Evolutionary conservation across 2,113 vertebrate species (phyloP).

Genomic region (Romanogobio albipinnatus): DNA sequence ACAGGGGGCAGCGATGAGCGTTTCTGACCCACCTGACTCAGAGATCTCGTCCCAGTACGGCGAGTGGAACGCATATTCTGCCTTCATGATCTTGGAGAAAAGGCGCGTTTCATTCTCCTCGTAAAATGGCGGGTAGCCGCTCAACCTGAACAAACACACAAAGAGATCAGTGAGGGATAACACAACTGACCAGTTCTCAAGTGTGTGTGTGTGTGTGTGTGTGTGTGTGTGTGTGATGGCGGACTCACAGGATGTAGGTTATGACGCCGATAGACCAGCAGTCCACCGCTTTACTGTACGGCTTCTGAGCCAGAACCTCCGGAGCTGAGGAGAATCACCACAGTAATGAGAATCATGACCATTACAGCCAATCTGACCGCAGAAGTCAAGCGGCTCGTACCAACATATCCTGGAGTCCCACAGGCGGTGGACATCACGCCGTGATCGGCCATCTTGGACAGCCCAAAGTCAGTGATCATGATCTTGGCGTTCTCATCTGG

Average conservation of each 20-base stretch:
- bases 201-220: too few species aligned
- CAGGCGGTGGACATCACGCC: slow-evolving; percentile 95
- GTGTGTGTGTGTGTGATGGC: background rate
- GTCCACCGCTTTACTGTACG: slow-evolving; percentile 94
- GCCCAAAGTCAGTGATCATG: slow-evolving; percentile 95
- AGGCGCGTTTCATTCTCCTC: slow-evolving; percentile 90
- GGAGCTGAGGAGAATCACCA: slow-evolving; percentile 77
- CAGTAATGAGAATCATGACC: too few species aligned
- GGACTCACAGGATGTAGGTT: slow-evolving; percentile 93
- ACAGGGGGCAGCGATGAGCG: background rate
- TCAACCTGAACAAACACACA: slow-evolving; percentile 74
- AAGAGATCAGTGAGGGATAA: background rate
- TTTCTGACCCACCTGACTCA: slow-evolving; percentile 81
- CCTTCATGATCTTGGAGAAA: slow-evolving; percentile 92
- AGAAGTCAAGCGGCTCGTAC: slow-evolving; percentile 66
- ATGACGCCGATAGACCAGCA: slow-evolving; percentile 98
- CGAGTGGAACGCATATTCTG: slow-evolving; percentile 90
- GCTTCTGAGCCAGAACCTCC: slow-evolving; percentile 90
- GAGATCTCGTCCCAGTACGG: slow-evolving; percentile 96
- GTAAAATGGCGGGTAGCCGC: slow-evolving; percentile 95
- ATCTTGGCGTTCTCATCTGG: slow-evolving; percentile 92
- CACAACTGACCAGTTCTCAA: background rate
- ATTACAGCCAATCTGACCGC: background rate
- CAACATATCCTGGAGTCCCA: slow-evolving; percentile 93
- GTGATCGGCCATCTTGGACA: slow-evolving; percentile 90